Evolutionary conservation across 2,888 invertebrate genomes (phyloP).

Genomic region (Poecilobothrus nobilitatus): DNA sequence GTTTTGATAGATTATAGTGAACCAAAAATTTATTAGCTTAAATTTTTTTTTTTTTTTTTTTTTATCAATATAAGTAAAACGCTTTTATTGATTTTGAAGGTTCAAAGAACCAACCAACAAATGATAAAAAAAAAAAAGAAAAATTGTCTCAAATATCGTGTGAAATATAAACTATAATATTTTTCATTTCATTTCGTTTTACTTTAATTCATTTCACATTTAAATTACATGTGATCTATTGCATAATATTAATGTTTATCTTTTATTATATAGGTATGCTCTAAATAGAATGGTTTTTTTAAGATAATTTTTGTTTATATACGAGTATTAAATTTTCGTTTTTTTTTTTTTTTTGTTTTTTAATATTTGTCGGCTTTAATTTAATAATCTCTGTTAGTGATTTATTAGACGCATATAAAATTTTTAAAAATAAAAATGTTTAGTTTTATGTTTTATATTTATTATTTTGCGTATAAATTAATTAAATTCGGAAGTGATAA

Average conservation of each 20-base stretch:
- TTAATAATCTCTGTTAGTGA: not conserved
- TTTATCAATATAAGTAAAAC: not conserved
- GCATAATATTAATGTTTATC: not conserved
- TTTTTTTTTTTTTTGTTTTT: no score
- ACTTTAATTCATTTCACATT: not conserved
- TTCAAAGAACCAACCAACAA: not conserved
- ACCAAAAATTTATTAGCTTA: no score
- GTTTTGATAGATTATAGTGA: no score
- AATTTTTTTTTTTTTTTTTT: no score
- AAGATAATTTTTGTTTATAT: not conserved
- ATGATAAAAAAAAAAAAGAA: not conserved
- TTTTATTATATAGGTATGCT: not conserved
- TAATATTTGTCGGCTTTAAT: not conserved
- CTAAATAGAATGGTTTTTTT: not conserved
- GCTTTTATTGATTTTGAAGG: not conserved
- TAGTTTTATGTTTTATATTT: not conserved
- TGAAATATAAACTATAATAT: not conserved
- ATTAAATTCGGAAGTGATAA: not conserved
- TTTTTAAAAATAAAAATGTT: not conserved
- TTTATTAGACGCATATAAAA: not conserved
- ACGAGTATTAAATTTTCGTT: no score
- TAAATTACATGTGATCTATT: not conserved
- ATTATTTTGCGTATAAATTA: not conserved
- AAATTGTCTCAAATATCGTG: not conserved
- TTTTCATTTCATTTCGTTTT: not conserved